Evolutionary conservation across 2,113 vertebrate genomes (phyloP), one percentile per base, ranked within the genome.

Genomic region (Saguinus midas): DNA sequence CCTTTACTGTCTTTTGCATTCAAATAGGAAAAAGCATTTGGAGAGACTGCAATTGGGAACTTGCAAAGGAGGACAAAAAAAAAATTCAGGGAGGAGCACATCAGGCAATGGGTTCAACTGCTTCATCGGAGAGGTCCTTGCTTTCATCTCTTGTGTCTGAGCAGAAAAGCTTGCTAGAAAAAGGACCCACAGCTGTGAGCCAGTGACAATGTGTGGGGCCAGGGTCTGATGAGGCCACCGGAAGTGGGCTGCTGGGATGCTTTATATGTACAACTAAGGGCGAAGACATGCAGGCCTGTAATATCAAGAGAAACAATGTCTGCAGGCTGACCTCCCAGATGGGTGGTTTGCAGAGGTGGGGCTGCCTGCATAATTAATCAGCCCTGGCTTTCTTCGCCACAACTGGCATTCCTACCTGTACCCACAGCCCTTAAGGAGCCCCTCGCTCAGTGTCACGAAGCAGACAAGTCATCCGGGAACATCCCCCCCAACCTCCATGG

Each of bases 101-200:
- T 35, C 23, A 0, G 29, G 87, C 48, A 27, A 35, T 75, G 25
- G 3, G 8, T 73, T 35, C 13, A 32, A 10, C 45, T 52, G 17
- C 89, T 58, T 91, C 18, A 8, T 72, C 35, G 21, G 35, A 61
- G 70, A 81, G n/a, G 45, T 21, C 82, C 43, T 88, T 76, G 37
- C 86, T 95, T 92, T 91, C 45, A 8, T 45, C 89, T 88, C 86
- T 66, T 57, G 64, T 55, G 86, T 80, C 81, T 57, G 91, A 79
- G 72, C 73, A 57, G 90, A 94, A 90, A 88, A 82, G 78, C 93
- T 37, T 27, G 82, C 52, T 76, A 73, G 96, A 48, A 37, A 72
- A 92, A 61, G 79, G 78, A n/a, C 43, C 45, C 43, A 40, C 16
- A 84, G 93, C 91, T 87, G 64, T 3, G 76, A 82, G 58, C 27